Base-by-base conservation (phyloP, 2,888 invertebrate genomes). In the Scaeva pyrastri region DNA sequence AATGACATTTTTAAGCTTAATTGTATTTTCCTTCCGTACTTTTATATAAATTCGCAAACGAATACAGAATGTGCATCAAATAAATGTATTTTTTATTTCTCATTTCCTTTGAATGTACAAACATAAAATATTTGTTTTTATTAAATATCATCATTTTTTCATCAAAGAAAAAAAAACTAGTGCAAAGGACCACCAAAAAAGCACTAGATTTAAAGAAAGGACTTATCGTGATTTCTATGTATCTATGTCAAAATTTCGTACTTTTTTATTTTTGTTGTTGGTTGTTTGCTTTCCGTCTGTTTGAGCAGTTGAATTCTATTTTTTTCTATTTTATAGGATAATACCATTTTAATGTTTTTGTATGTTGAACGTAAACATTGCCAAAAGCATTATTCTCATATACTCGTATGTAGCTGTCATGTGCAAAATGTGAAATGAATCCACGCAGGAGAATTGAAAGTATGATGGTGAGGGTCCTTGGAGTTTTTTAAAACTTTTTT, bases 321-420 rank as follows among this genome's bases (percentile, higher is more conserved):
- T n/a, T 62, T 43, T 62, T 19, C 55, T 14, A 14, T 74, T 58
- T 77, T 36, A 14, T 58, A 50, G 82, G 74, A 86, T 86, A 82
- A 86, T 82, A 78, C 86, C 74, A 74, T 86, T 86, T 86, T 86
- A 86, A 86, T 86, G 86, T 86, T 86, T 86, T 86, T 86, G 74
- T 82, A 77, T 82, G 72, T 71, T 77, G 52, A 74, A 64, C 86
- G 74, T 71, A 82, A 86, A 86, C 77, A 82, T 78, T 43, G 77
- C 73, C 86, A 66, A 43, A 71, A 77, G 86, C 86, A 74, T 77
- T 81, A 76, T 82, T 81, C 72, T 55, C 76, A 71, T 81, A 41
- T 41, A 76, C 78, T 81, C 72, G 45, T 73, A 71, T 81, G 21
- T 41, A 26, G 71, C 71, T 86, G 82, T 86, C 86, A 86, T 82